Base-by-base conservation (phyloP, 2,888 invertebrate genomes). In the Macaria liturata region DNA sequence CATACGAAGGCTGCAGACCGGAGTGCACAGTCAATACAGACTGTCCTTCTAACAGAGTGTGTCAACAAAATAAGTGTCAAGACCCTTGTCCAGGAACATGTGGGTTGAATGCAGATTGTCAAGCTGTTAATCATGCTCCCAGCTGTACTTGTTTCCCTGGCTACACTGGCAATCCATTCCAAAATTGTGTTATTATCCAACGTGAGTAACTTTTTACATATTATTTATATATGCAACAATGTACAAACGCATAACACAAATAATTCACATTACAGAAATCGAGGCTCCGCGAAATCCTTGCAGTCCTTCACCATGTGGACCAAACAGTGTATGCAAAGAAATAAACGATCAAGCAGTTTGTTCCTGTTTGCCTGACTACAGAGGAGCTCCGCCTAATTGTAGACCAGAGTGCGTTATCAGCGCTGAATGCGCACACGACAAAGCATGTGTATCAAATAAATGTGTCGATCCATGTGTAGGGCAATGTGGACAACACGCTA, bases 21-120 rank as follows among this genome's bases (percentile, higher is more conserved):
- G 96, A 96, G 84, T 96, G 96, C 76, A 91, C 94, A 0, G 86
- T 95, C 30, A 96, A 95, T 74, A 94, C 95, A 3, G 96, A 96
- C 71, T 96, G 96, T 77, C 88, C 94, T 2, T 94, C 95, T 4
- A 94, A 95, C 74, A 94, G 92, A 76, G 94, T 96, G 30, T 96
- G 96, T 69, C 93, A 95, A 57, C 94, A 94, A 78, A 95, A 95
- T 73, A 95, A 95, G 83, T 97, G 96, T 73, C 89, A 92, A 69
- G 94, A 96, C 79, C 96, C 96, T 6, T 96, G 96, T 72, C 94
- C 94, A 0, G 95, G 96, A 37, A 94, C 95, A 49, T 96, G 96
- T 76, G 96, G 95, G 9, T 89, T 91, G 68, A 95, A 96, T 76
- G 95, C 96, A 8, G 91, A 94, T 57, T 96, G 96, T 75, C 93